Percentiles rank a stretch among this genome's conserved stretches.
Conservation (phyloP, 2,113 vertebrate genomes). For the Syngnathus typhle region DNA sequence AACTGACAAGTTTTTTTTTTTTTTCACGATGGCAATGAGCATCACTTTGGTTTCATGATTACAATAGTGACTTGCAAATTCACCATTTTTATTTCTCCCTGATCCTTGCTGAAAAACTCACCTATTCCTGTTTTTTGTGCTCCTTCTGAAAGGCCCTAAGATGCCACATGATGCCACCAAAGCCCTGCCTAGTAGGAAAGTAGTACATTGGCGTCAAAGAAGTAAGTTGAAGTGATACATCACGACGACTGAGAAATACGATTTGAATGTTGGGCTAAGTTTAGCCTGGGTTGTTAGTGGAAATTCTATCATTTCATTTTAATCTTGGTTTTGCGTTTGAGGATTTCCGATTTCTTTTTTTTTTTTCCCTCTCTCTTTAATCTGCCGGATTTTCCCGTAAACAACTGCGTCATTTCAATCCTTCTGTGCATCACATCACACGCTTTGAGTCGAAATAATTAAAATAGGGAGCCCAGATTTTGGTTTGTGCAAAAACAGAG, state of each 20-base stretch:
- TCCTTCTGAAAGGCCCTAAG: not conserved
- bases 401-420: not conserved
- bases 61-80: too few species aligned
- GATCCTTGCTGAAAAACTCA: not conserved
- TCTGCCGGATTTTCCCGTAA: not conserved
- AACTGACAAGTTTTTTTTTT: too few species aligned
- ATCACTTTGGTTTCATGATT: too few species aligned
- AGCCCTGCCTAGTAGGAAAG: not conserved
- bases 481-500: slow-evolving; percentile 38
- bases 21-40: too few species aligned
- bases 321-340: not conserved
- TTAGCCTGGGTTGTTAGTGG: not conserved
- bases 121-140: not conserved
- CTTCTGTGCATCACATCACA: slow-evolving; percentile 13
- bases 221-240: not conserved
- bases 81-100: not conserved
- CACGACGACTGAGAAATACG: not conserved
- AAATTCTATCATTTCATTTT: not conserved
- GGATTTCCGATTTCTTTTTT: not conserved
- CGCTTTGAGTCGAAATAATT: slow-evolving; percentile 55
- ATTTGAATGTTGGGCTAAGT: not conserved
- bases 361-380: not conserved
- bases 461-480: slow-evolving; percentile 40
- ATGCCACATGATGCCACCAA: not conserved
- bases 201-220: not conserved